Evolutionary conservation across 30 jellyfish, hydroid and myxozoan species (phyloP), one percentile per base, ranked within the genome.

Genomic region (Chrysaora quinquecirrha): DNA sequence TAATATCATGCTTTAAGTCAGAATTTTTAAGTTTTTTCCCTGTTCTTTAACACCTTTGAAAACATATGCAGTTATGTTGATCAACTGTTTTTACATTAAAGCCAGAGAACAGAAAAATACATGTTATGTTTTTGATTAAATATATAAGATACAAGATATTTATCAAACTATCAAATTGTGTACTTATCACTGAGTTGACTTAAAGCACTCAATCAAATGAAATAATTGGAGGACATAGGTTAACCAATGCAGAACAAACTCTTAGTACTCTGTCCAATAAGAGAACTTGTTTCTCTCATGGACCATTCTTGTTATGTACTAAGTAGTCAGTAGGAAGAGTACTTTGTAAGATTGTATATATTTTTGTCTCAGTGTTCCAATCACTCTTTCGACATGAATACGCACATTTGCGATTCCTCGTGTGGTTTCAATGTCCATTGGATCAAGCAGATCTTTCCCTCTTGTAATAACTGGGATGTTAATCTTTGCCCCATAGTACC

Each of bases 351-450:
- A 78, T 62, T 3, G 11, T n/a, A n/a, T 64, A 48, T 31, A 78
- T 78, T 78, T 78, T 28, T 64, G 30, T 2, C 82, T 48, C 25
- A 78, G 64, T 28, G 20, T 71, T 9, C 89, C 82, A 16, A 78
- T 78, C 14, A 78, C 81, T 61, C 89, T 48, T 46, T 78, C 89
- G 19, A 78, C 89, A 35, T 78, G 82, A 3, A 62, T 78, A 28
- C 81, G 12, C 27, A 61, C 73, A 38, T 63, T 34, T 73, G 91
- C 84, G 14, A 80, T 27, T 25, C 67, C 49, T 60, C 76, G 67
- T 48, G 78, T 31, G 67, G 18, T 19, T 21, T 81, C 85, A 19
- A 66, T 73, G 6, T 81, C 91, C 35, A 56, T 56, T 19, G 64
- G 43, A 33, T n/a, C n/a, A 43, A 81, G 27, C 72, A 66, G 85